Evolutionary conservation across 2,113 vertebrate species (phyloP).

Genomic region (Aleadryas rufinucha): DNA sequence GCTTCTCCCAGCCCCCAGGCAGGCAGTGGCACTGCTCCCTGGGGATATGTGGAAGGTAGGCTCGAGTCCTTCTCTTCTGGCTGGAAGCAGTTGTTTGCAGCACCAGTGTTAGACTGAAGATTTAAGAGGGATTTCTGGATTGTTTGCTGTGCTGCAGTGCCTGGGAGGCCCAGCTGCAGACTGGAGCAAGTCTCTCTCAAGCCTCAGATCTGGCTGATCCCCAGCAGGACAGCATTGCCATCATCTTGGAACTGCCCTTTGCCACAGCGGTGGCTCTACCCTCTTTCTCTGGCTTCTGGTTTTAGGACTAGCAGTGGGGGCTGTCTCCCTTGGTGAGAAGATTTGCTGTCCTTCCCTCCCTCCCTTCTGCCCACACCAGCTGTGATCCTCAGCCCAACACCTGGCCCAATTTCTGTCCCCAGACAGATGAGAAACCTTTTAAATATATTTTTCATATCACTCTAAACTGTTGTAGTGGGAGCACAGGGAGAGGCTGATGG

Average conservation of each 20-base stretch:
- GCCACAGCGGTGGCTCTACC: not conserved
- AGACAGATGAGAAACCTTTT: not conserved
- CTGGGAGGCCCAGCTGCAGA: not conserved
- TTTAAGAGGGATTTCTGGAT: not conserved
- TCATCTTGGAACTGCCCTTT: not conserved
- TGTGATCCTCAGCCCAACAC: not conserved
- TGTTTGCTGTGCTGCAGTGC: not conserved
- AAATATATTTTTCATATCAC: not conserved
- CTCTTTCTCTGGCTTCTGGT: not conserved
- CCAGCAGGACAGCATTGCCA: not conserved
- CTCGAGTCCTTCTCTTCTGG: not conserved
- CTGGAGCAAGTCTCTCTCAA: not conserved
- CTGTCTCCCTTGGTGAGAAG: not conserved
- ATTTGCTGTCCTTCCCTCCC: not conserved
- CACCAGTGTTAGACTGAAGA: not conserved
- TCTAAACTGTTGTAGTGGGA: not conserved
- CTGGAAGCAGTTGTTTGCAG: not conserved
- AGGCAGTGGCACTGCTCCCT: not conserved
- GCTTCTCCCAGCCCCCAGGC: not conserved
- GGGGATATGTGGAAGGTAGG: not conserved
- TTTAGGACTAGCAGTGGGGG: not conserved
- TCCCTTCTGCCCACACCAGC: not conserved
- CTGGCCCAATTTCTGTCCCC: not conserved
- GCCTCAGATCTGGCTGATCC: not conserved
- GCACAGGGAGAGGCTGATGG: not conserved